A percentile compares a stretch with the other conserved stretches of the same genome.
Conservation (phyloP, 1,140 invertebrate genomes). For the Macrotrachela quadricornifera region DNA sequence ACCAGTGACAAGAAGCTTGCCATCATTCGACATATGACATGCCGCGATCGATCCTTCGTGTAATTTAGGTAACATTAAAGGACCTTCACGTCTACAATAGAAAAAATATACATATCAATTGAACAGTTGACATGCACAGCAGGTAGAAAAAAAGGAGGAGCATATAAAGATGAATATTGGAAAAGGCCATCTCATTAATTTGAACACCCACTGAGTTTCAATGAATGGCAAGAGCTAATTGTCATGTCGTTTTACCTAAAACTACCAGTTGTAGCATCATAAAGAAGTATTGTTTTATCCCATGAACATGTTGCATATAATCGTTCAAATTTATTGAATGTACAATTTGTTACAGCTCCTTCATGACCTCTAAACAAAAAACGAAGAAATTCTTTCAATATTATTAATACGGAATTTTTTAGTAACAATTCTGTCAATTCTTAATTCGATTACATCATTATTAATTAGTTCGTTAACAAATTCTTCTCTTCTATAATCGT, state of each 20-base stretch:
- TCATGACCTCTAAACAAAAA: constrained; percentile 18
- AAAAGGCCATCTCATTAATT: no score
- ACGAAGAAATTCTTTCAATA: no score
- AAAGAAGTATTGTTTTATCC: constrained; percentile 25
- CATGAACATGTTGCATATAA: constrained; percentile 26
- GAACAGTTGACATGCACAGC: no score
- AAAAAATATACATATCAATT: not conserved
- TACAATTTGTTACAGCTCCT: constrained; percentile 20
- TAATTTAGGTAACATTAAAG: constrained; percentile 14
- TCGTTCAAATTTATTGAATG: constrained; percentile 19
- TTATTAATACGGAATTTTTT: no score
- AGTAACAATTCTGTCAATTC: no score
- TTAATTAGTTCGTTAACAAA: no score
- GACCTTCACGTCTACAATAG: constrained; percentile 17
- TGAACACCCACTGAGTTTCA: no score
- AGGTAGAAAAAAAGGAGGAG: no score
- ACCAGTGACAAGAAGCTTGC: constrained; percentile 19
- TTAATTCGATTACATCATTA: no score
- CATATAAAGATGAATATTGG: no score
- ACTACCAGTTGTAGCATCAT: constrained; percentile 27
- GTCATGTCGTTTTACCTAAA: constrained; percentile 16
- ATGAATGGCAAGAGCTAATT: no score
- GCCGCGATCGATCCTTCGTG: constrained; percentile 21
- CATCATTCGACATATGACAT: constrained; percentile 10
- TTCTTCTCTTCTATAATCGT: no score